Base-by-base conservation (phyloP, 2,113 vertebrate genomes). In the Hiodon tergisus region DNA sequence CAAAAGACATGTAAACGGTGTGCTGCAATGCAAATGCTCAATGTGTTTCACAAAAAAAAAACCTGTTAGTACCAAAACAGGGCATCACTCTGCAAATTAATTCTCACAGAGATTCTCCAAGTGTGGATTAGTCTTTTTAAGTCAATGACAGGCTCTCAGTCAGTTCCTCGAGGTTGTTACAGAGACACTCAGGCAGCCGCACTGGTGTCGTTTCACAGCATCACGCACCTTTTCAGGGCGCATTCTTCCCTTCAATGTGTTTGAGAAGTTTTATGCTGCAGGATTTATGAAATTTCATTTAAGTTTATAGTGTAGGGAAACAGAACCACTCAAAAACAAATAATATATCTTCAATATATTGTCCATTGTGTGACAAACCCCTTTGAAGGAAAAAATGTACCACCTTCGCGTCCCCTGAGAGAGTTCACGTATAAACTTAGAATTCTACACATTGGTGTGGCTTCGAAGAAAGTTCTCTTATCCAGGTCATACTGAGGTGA, bases 341-440 rank as follows among this genome's bases (percentile, higher is more conserved):
- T 58, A 58, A 17, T 11, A 69, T 17, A 71, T 71, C 14, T 59
- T 58, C 16, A 72, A 61, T 16, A 59, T 61, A 57, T 57, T 57
- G 54, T 46, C 31, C 46, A 47, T 16, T 46, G 7, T 63, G 9
- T 63, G 58, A 46, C 50, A 53, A 58, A 54, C 4, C 48, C 60
- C 47, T 17, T 51, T 16, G 16, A 54, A 71, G 61, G 50, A 61
- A 72, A 16, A 17, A 71, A 14, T 31, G 17, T 10, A 31, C 14
- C 51, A 66, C 67, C 60, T 67, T 59, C 17, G 62, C 59, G 58
- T 63, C 59, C 59, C 60, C 13, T 71, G 67, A 69, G 67, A 76
- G 61, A 76, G 52, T 57, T 76, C 60, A 62, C 68, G 9, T 47
- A 51, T 71, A 71, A 62, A 47, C 68, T 58, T 65, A 60, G 72